Conservation (phyloP, 1,140 invertebrate genomes). For the Tachypleus tridentatus region DNA sequence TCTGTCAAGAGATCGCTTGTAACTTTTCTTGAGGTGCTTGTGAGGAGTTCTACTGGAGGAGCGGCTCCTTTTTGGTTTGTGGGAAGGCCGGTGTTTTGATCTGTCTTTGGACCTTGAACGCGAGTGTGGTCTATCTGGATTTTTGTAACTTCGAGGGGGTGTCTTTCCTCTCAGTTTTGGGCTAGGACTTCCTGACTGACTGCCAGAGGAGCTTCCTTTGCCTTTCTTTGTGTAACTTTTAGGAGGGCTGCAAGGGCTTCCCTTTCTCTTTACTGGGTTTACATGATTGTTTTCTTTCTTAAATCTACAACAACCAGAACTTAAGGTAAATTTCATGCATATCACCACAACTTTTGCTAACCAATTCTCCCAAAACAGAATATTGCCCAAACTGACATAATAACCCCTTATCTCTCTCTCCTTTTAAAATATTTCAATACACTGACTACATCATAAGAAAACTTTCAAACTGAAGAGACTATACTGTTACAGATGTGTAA, state of each 20-base stretch:
- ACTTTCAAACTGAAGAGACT: too few relatives aligned
- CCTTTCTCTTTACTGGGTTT: slow-evolving; percentile 7
- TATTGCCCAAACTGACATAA: not conserved
- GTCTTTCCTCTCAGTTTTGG: slow-evolving; percentile 17
- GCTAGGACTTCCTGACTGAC: slow-evolving; percentile 19
- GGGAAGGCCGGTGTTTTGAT: slow-evolving; percentile 16
- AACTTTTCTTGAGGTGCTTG: slow-evolving; percentile 15
- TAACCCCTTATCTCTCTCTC: not conserved
- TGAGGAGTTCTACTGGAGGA: slow-evolving; percentile 20
- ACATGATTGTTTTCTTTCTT: slow-evolving; percentile 9
- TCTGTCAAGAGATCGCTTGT: slow-evolving; percentile 15
- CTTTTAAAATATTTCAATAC: too few relatives aligned
- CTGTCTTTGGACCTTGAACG: slow-evolving; percentile 21
- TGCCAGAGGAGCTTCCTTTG: slow-evolving; percentile 11
- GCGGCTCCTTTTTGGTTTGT: slow-evolving; percentile 20
- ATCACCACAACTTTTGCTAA: not conserved
- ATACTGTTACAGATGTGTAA: too few relatives aligned
- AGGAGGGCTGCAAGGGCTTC: slow-evolving; percentile 6
- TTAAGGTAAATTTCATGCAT: not conserved
- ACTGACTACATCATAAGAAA: too few relatives aligned
- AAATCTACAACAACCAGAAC: slow-evolving; percentile 2
- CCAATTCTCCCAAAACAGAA: too few relatives aligned
- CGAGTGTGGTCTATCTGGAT: slow-evolving; percentile 18
- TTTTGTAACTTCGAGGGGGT: slow-evolving; percentile 19
- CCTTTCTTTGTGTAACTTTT: slow-evolving; percentile 5